phyloP scores from a whole-genome alignment of 2,888 invertebrate species.

The Drosophila mimica region DNA sequence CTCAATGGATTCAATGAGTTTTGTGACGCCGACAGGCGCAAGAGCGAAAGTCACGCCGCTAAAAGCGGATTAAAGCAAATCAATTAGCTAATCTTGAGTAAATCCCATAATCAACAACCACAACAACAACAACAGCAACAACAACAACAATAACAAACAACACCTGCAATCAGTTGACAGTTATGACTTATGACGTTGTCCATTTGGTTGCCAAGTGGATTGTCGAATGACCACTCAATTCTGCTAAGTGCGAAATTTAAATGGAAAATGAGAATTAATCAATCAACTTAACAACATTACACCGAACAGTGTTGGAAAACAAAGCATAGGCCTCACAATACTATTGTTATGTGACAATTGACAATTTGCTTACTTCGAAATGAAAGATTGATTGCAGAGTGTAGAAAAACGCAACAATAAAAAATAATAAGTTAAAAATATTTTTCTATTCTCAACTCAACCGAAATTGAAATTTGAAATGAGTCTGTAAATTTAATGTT shows the following conservation, averaged over 20 bases:
- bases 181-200: conserved; percentile 10
- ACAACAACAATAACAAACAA: background rate
- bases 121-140: conserved; percentile 1
- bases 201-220: conserved; percentile 1
- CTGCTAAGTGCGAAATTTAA: background rate
- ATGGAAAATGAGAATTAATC: background rate
- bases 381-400: background rate
- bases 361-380: background rate
- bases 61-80: conserved; percentile 40
- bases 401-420: background rate
- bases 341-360: conserved; percentile 10
- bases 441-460: background rate
- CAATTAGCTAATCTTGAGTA: conserved; percentile 62
- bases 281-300: conserved; percentile 11
- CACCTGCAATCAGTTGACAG: conserved; percentile 39
- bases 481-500: background rate
- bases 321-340: conserved; percentile 9
- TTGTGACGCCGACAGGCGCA: conserved; percentile 22
- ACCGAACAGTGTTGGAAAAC: conserved; percentile 3
- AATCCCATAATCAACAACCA: conserved; percentile 12
- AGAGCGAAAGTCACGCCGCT: conserved; percentile 35
- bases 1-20: conserved; percentile 25
- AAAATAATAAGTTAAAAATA: background rate
- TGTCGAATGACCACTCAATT: background rate
- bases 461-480: background rate